Evolutionary conservation across 2,888 invertebrate species (phyloP).

Genomic region (Steinernema scapterisci): DNA sequence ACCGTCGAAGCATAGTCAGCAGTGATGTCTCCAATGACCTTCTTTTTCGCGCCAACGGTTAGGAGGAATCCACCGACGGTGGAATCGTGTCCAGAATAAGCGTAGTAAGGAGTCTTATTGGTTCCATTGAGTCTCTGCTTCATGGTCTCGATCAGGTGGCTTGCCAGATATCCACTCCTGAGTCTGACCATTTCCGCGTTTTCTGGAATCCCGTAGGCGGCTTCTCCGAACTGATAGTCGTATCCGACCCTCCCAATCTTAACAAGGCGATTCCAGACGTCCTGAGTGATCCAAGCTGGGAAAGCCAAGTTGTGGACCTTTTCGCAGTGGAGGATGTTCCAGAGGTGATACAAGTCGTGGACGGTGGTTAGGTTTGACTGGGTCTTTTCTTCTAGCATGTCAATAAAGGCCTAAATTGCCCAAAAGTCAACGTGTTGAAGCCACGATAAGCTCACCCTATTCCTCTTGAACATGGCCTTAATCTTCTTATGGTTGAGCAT

Average conservation of each 20-base stretch:
- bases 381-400: constrained; percentile 16
- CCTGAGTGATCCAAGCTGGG: constrained; percentile 30
- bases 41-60: constrained; percentile 33
- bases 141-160: background rate
- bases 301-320: constrained; percentile 13
- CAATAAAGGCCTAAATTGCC: constrained; percentile 24
- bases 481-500: too few species aligned
- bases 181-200: background rate
- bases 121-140: background rate
- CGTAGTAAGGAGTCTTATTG: background rate
- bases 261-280: background rate
- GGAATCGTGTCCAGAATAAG: constrained; percentile 38
- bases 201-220: constrained; percentile 7
- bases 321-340: constrained; percentile 18
- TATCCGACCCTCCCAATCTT: background rate
- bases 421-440: too few species aligned
- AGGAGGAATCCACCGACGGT: constrained; percentile 34
- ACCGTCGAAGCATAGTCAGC: constrained; percentile 38
- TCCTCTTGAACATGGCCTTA: too few species aligned
- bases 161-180: background rate
- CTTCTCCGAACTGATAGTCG: constrained; percentile 23
- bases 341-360: background rate
- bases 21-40: constrained; percentile 27
- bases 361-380: background rate
- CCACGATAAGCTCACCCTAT: too few species aligned